Base-by-base conservation (phyloP, 2,888 invertebrate genomes). In the Mayetiola destructor region DNA sequence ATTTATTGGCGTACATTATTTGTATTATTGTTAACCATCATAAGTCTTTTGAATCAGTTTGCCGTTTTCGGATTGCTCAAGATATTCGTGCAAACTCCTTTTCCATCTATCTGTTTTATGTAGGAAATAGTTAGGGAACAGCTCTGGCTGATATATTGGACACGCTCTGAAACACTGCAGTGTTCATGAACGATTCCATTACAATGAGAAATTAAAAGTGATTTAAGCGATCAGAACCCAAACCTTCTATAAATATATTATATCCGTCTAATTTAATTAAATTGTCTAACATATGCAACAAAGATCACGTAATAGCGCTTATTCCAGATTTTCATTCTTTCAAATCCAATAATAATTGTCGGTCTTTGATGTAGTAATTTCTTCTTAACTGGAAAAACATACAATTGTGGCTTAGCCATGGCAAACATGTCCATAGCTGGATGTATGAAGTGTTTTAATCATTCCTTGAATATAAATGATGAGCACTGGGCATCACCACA, bases 331-430 rank as follows among this genome's bases (percentile, higher is more conserved):
- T 48, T 9, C 27, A n/a, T n/a, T 27, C 6, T 2, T 27, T 27
- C 27, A 48, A 48, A 48, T 48, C 48, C 48, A 48, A 48, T 48
- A 48, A 48, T 48, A 48, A 48, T 48, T 48, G 48, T 48, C 27
- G 23, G 48, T 48, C 27, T 40, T 40, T 40, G 40, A 40, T 40
- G 27, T 48, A n/a, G n/a, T n/a, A n/a, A n/a, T n/a, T n/a, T n/a
- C n/a, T n/a, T n/a, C n/a, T n/a, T n/a, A n/a, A n/a, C n/a, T n/a
- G n/a, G n/a, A n/a, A n/a, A n/a, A n/a, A n/a, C n/a, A n/a, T n/a
- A n/a, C n/a, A n/a, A n/a, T n/a, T n/a, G n/a, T n/a, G n/a, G n/a
- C n/a, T n/a, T n/a, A n/a, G n/a, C n/a, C n/a, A n/a, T n/a, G n/a
- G n/a, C n/a, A n/a, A n/a, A n/a, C n/a, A n/a, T n/a, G n/a, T n/a